Evolutionary conservation across 1,140 invertebrate species (phyloP), one percentile per base, ranked within the genome.

Genomic region (Vanessa tameamea): DNA sequence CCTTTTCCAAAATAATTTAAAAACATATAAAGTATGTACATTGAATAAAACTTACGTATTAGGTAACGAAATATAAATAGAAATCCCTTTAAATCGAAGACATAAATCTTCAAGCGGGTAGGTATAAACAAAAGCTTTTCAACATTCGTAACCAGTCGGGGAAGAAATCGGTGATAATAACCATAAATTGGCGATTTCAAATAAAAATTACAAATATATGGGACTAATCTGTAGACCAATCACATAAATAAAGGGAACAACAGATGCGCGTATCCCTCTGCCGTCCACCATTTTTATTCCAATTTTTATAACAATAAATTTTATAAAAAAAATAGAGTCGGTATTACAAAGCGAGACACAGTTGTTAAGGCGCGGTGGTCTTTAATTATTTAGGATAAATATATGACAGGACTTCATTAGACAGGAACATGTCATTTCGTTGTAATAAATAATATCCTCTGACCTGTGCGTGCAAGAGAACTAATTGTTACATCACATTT

Each of bases 351-450:
- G 85, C 71, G 26, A 76, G 83, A 90, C 87, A 83, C 85, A 87
- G 85, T 87, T 89, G 84, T 90, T 88, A 89, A 82, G 77, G 79
- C 77, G 69, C 87, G 89, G 87, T 91, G 85, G 87, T 87, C 84
- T 84, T 88, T 90, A 91, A 91, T 91, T 89, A 91, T 89, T 87
- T 86, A 75, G 86, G 84, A 86, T 87, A 84, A 87, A 91, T 85
- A 86, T 87, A 85, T 86, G 83, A 88, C 84, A 90, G 84, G 86
- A 86, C 84, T 90, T 91, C 88, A 90, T 91, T 91, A 91, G 77
- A 69, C 68, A 66, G 75, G 79, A 72, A 65, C 73, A 66, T 65
- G 77, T 82, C 82, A 87, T 84, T 88, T 85, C 73, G 47, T 71
- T 75, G 74, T 78, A 84, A 88, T 89, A 89, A 89, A 88, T 87